These are phyloP conservation scores for Rattus norvegicus DNA, from an alignment of 2,113 vertebrate species.

Conservation along the genomic window GRCr8 NC_086019.1:177397501-177398000, in stretches of 20 bases:
- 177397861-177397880: background rate
- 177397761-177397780: background rate
- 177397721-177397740: background rate
- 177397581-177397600: background rate
- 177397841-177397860: background rate
- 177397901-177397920: background rate
- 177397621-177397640: background rate
- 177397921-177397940: background rate
- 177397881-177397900: background rate
- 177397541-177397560: background rate
- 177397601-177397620: background rate
- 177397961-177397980: background rate
- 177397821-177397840: background rate
- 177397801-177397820: background rate
- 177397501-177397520: background rate
- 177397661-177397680: background rate
- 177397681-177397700: background rate
- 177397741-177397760: background rate
- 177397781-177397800: background rate
- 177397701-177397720: background rate
- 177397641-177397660: background rate
- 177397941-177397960: background rate
- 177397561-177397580: background rate
- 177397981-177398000: background rate
- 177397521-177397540: background rate